These are phyloP conservation scores for Potamilus streckersoni DNA, from an alignment of 1,140 invertebrate species.

Conservation along the genomic window DNA sequence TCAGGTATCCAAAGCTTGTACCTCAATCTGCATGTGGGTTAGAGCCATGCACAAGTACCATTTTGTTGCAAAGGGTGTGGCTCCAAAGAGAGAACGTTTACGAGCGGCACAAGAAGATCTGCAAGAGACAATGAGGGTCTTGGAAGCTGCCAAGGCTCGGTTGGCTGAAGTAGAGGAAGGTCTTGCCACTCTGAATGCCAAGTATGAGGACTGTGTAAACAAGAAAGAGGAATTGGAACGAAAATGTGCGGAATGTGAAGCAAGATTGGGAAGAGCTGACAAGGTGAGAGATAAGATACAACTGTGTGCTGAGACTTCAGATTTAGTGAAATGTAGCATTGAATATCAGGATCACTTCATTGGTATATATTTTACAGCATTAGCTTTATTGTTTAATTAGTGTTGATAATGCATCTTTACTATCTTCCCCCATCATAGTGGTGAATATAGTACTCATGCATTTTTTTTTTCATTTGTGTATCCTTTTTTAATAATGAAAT, in stretches of 20 bases:
- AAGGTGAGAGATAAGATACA: slow-evolving; percentile 51
- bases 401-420: too few species aligned
- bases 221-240: slow-evolving; percentile 68
- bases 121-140: slow-evolving; percentile 62
- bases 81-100: slow-evolving; percentile 67
- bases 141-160: slow-evolving; percentile 64
- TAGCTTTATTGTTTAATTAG: too few species aligned
- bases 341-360: too few species aligned
- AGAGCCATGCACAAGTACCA: slow-evolving; percentile 87
- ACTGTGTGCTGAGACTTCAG: too few species aligned
- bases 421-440: too few species aligned
- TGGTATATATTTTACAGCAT: too few species aligned
- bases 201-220: slow-evolving; percentile 67
- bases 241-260: slow-evolving; percentile 67
- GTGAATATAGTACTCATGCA: too few species aligned
- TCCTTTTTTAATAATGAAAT: too few species aligned
- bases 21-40: slow-evolving; percentile 91
- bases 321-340: too few species aligned
- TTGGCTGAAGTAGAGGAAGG: slow-evolving; percentile 67
- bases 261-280: slow-evolving; percentile 64
- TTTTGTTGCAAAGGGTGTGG: slow-evolving; percentile 67
- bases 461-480: too few species aligned
- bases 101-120: slow-evolving; percentile 62
- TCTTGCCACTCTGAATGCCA: slow-evolving; percentile 68
- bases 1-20: slow-evolving; percentile 86